Base-by-base conservation (phyloP, 1,140 invertebrate genomes). In the Whitmania pigra region DNA sequence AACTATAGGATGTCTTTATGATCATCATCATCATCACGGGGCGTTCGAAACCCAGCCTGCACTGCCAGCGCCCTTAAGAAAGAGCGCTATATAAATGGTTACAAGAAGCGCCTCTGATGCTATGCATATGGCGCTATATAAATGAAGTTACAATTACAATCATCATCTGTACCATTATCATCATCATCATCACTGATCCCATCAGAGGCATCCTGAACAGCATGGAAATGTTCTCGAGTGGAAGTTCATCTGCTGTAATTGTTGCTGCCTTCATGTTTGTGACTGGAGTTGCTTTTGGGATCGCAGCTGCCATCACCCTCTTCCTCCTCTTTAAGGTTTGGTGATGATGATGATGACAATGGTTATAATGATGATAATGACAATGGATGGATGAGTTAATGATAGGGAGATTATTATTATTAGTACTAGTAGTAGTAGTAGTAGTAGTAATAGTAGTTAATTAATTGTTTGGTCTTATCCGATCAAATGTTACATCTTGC, bases 291-390 rank as follows among this genome's bases (percentile, higher is more conserved):
- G 22, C 71, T 11, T 73, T 73, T 55, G 25, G 22, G 3, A 53
- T 73, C 27, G 29, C 70, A n/a, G 67, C 25, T 27, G 20, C 36
- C 20, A 22, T 60, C 31, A 29, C 27, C 31, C 20, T 73, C 18
- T 40, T 73, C 17, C 27, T 73, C 43, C 68, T 73, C 15, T 40
- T 69, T 18, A 73, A 69, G 95, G 88, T 68, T 94, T 85, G 77
- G 94, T 89, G 89, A 99, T 96, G 84, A 96, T 93, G 84, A 97
- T 94, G 83, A 97, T 97, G 75, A 99, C 89, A 79, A 99, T 96
- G 87, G 99, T 73, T 78, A 76, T 63, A 74, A 76, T 73, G 9
- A 20, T 63, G 57, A 63, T 63, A 11, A 20, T 11, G 7, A 11
- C 6, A 63, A 9, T n/a, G 54, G 67, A 97, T 84, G 80, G 97